Conservation (phyloP, 1,140 invertebrate species). For the Chrysoperla carnea region DNA sequence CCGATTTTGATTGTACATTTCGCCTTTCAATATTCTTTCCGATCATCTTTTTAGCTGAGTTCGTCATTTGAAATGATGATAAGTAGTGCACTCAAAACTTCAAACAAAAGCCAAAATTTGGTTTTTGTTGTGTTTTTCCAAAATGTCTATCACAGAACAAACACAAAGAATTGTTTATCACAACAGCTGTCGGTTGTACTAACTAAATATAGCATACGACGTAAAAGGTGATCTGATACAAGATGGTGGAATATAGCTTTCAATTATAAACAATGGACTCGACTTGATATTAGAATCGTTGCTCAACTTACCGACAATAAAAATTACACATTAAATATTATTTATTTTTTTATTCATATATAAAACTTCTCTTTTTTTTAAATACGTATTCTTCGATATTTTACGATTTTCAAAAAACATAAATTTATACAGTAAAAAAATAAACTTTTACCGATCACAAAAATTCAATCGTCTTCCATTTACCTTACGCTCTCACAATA, state of each 20-base stretch:
- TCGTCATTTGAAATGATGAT: conserved; percentile 1
- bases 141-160: conserved; percentile 3
- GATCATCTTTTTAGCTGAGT: conserved; percentile 1
- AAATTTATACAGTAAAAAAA: background rate
- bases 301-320: too few relatives aligned
- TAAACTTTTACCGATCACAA: background rate
- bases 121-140: background rate
- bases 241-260: background rate
- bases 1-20: background rate
- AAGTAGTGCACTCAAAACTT: background rate
- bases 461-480: background rate
- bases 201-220: background rate
- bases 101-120: too few relatives aligned
- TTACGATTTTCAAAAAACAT: background rate
- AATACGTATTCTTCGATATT: too few relatives aligned
- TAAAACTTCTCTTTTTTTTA: too few relatives aligned
- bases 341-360: too few relatives aligned
- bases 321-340: too few relatives aligned
- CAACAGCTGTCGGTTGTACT: conserved; percentile 1
- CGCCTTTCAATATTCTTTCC: conserved; percentile 1
- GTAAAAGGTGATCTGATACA: background rate
- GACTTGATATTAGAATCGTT: background rate
- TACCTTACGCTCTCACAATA: background rate
- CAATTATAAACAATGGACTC: conserved; percentile 3
- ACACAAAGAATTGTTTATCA: conserved; percentile 3